Base-by-base conservation (phyloP, 1,140 invertebrate species). In the Magallana angulata region DNA sequence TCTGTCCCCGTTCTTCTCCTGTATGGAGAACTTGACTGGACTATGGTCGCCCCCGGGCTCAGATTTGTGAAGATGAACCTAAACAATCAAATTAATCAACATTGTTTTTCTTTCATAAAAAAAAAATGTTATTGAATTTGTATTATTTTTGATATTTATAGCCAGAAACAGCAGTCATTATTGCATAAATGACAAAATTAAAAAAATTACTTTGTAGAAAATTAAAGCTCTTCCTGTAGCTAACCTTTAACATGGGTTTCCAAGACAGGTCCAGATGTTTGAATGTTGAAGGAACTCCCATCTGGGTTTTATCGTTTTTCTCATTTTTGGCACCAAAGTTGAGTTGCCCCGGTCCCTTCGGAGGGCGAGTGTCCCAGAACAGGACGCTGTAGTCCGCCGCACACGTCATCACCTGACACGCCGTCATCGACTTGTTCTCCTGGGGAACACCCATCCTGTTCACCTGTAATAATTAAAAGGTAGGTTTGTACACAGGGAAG, bases 41-140 rank as follows among this genome's bases (percentile, higher is more conserved):
- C 92, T 93, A 87, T 95, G 94, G 89, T 95, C 94, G 68, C 94
- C 95, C 30, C 94, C 94, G 48, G 94, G 93, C 80, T 95, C 95
- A 18, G 94, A 93, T 85, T 94, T 95, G 30, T 91, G 89, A 24
- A 94, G 80, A 59, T 90, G 86, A 11, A 93, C 90, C 92, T 82
- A 82, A 56, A 57, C 14, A 57, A 56, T 14, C 14, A 82, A 30
- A 64, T 16, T 64, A 64, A 5, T 16, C 62, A 64, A 64, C 7
- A 64, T 14, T 48, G 5, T 48, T 48, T 48, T 48, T 48, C 36
- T 48, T 48, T 48, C 5, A 48, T 48, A 48, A 48, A 48, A 48
- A 48, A 48, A 48, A 48, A 48, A 48, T 24, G 24, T 48, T 48
- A 48, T 48, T 48, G 36, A 48, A 48, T 48, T 48, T 48, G 36